Base-by-base conservation (phyloP, 2,888 invertebrate genomes). In the Andrena trimmerana region DNA sequence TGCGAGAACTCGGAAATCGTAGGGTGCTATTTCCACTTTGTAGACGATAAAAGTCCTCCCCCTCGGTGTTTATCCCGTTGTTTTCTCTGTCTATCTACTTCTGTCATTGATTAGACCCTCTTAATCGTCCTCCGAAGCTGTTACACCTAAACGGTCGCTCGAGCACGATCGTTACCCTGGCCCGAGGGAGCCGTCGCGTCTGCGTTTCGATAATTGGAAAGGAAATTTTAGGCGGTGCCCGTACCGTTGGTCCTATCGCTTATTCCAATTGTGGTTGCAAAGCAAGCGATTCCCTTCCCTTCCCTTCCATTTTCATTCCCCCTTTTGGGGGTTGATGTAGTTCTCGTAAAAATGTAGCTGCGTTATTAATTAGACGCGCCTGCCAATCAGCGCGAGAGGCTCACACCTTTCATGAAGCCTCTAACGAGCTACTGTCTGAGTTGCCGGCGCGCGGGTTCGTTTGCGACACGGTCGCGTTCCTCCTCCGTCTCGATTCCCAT, bases 31-130 rank as follows among this genome's bases (percentile, higher is more conserved):
- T 85, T 84, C 84, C 83, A 86, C 87, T 77, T 80, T 77, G 59
- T 67, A 70, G 69, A 50, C 81, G 84, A 87, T 86, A 87, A 89
- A 88, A 83, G 84, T 75, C 84, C 79, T 82, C 66, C 29, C 59
- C 57, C 52, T 42, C 65, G 72, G 74, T 69, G 72, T 86, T 84
- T 82, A 71, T 65, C 84, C 69, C 59, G 62, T 71, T 84, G 81
- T 81, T 81, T 81, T 76, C 74, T 73, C 62, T 62, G 42, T 42
- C 42, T 62, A 73, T 85, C 85, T 67, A 74, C 67, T 67, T 29
- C 74, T 62, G 72, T 84, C 85, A 77, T 86, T 87, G 87, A 86
- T 87, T 80, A 78, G 74, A 60, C 76, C 70, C 75, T 48, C 72
- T 60, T 78, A 74, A 84, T 78, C 63, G 78, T 8, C 13, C 52